Evolutionary conservation across 2,797 vertebrate genomes (phyloP).

Genomic region (Onychomys arenicola): DNA sequence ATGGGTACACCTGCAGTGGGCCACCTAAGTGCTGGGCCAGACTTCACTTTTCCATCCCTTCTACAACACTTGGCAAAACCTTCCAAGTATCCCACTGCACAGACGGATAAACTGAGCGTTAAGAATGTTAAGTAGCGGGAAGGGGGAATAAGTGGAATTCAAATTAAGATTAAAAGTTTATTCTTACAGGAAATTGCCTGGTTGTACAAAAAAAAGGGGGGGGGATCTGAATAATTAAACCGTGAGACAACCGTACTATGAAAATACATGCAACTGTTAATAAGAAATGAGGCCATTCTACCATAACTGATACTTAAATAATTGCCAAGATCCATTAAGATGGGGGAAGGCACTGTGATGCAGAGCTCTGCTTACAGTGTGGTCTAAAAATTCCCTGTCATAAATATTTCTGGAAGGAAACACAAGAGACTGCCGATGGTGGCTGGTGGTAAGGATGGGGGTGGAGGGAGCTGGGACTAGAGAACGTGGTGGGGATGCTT

Average conservation of each 20-base stretch:
- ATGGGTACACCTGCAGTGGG: neutral
- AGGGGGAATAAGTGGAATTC: neutral
- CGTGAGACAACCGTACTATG: neutral
- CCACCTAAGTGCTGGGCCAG: accelerated
- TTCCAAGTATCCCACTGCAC: neutral
- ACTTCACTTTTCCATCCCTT: neutral
- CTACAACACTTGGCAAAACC: neutral
- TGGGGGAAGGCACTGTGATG: neutral
- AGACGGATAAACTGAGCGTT: neutral
- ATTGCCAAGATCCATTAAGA: conserved; percentile 4
- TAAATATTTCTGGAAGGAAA: conserved; percentile 14
- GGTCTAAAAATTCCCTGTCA: conserved; percentile 9
- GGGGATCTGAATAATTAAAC: conserved; percentile 8
- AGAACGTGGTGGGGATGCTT: neutral
- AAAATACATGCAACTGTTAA: neutral
- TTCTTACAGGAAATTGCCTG: conserved; percentile 49
- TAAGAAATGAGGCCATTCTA: neutral
- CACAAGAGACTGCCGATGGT: neutral
- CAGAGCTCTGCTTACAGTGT: neutral
- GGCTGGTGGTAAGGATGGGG: neutral
- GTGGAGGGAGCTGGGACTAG: neutral
- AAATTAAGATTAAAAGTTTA: conserved; percentile 38
- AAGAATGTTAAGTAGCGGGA: neutral
- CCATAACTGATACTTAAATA: conserved; percentile 1
- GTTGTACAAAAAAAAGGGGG: conserved; percentile 19